These are phyloP conservation scores for Emberiza fucata DNA, from an alignment of 2,113 vertebrate genomes.

Conservation along the genomic window DNA sequence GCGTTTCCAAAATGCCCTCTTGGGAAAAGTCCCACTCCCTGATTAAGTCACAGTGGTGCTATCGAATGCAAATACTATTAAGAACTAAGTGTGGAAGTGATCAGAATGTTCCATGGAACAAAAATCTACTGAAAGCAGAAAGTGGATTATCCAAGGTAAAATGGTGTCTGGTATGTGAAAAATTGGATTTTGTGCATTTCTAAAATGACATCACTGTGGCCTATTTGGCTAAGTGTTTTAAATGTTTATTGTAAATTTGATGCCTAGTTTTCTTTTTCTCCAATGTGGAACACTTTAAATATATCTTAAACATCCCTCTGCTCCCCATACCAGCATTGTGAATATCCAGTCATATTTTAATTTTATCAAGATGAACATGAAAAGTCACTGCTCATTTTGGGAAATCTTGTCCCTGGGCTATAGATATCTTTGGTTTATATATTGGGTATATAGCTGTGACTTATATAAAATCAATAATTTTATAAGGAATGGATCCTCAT, in stretches of 20 bases:
- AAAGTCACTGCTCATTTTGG: not conserved
- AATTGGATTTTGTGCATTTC: not conserved
- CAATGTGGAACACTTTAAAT: not conserved
- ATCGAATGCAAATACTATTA: not conserved
- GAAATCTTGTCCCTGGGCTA: not conserved
- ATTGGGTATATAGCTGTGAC: not conserved
- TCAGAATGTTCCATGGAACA: not conserved
- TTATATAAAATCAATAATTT: not conserved
- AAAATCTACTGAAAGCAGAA: not conserved
- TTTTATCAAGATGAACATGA: not conserved
- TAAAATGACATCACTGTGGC: not conserved
- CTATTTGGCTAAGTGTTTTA: not conserved
- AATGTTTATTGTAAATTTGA: not conserved
- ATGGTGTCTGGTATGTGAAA: not conserved
- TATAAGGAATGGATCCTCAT: not conserved
- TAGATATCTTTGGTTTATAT: not conserved
- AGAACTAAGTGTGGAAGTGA: not conserved
- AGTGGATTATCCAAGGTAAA: not conserved
- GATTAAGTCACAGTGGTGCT: not conserved
- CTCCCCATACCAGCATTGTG: accelerated
- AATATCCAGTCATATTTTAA: not conserved
- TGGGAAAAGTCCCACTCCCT: not conserved
- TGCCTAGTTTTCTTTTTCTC: not conserved
- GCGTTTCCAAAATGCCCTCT: not conserved
- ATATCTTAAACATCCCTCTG: not conserved